These are phyloP conservation scores for Drosophila elegans DNA, from an alignment of 1,140 invertebrate species.

Conservation along the genomic window DNA sequence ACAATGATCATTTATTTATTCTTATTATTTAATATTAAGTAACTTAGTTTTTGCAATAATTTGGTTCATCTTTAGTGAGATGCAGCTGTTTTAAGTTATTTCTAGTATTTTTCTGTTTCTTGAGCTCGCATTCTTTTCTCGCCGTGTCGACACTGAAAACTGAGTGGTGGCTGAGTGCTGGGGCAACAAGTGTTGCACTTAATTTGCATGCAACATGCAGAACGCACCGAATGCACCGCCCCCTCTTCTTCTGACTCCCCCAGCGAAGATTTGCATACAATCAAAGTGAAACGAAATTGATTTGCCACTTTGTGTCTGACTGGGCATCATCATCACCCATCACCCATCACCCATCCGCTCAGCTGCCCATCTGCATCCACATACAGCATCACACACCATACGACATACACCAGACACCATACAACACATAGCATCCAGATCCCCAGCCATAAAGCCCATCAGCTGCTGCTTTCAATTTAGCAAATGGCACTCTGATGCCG, in stretches of 20 bases:
- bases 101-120: too few relatives aligned
- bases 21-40: too few relatives aligned
- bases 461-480: conserved; percentile 69
- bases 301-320: conserved; percentile 65
- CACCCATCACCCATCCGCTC: conserved; percentile 11
- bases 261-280: conserved; percentile 78
- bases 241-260: conserved; percentile 13
- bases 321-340: conserved; percentile 41
- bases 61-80: too few relatives aligned
- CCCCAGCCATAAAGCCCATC: not conserved
- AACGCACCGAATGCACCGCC: conserved; percentile 4
- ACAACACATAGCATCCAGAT: too few relatives aligned
- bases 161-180: conserved; percentile 6
- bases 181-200: conserved; percentile 77
- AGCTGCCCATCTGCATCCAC: conserved; percentile 3
- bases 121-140: not conserved
- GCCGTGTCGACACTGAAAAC: conserved; percentile 2
- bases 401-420: not conserved
- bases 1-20: too few relatives aligned
- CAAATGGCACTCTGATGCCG: conserved; percentile 54
- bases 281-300: conserved; percentile 77
- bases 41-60: too few relatives aligned
- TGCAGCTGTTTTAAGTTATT: too few relatives aligned
- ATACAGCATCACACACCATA: not conserved
- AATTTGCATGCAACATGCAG: conserved; percentile 79